Percentiles rank a stretch among this genome's conserved stretches.
Evolutionary conservation across 2,797 vertebrate genomes (phyloP).

Genomic region (Falco biarmicus): DNA sequence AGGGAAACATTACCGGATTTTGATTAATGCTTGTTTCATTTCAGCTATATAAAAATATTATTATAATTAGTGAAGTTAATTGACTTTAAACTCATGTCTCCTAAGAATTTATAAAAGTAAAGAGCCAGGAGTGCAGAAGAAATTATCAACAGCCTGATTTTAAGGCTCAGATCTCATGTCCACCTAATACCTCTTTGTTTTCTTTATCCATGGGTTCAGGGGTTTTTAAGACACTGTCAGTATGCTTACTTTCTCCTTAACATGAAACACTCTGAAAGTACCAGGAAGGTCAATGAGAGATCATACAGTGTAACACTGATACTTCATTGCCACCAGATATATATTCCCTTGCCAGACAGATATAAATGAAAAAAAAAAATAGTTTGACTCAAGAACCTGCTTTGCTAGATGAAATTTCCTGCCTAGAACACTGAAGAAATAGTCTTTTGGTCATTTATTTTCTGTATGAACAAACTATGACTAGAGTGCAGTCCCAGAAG

Average conservation of each 20-base stretch:
- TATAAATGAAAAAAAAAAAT: neutral
- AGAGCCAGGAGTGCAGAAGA: neutral
- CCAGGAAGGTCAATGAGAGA: neutral
- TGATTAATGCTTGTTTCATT: neutral
- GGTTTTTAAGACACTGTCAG: neutral
- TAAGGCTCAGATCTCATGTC: neutral
- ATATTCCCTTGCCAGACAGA: neutral
- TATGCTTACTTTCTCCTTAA: neutral
- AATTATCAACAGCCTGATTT: neutral
- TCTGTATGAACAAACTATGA: neutral
- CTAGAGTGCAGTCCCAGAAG: neutral
- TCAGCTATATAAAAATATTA: neutral
- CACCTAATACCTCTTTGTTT: neutral
- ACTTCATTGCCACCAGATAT: neutral
- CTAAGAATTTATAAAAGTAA: neutral
- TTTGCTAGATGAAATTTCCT: neutral
- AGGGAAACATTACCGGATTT: neutral
- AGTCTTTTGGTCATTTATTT: neutral
- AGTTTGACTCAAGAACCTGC: neutral
- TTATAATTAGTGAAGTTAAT: neutral
- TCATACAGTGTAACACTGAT: neutral
- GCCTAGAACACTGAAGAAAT: neutral
- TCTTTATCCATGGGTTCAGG: fast-evolving
- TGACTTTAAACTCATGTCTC: neutral
- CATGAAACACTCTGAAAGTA: neutral